These are phyloP conservation scores for Reticulitermes lucifugus DNA, from an alignment of 2,888 invertebrate species.

Conservation along the genomic window DNA sequence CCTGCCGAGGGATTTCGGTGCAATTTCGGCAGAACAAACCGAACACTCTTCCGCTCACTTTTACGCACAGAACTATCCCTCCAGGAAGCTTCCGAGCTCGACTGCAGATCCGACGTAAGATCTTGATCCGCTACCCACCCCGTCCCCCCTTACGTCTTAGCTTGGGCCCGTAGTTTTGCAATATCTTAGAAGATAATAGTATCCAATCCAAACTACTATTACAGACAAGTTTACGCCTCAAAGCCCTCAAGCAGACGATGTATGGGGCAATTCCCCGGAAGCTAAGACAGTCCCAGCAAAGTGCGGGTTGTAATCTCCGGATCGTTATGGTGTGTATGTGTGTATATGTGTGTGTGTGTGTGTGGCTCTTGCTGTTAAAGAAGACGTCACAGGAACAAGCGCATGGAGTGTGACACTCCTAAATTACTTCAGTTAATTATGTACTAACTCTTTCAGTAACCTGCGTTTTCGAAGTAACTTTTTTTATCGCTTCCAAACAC, in stretches of 20 bases:
- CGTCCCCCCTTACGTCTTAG: not conserved
- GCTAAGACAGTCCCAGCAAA: not conserved
- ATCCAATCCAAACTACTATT: conserved; percentile 34
- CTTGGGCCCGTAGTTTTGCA: conserved; percentile 32
- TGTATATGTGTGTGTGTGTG: not conserved
- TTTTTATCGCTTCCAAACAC: not conserved
- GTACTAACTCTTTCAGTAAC: not conserved
- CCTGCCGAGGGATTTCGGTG: not conserved
- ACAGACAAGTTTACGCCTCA: conserved; percentile 39
- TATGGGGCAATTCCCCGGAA: conserved; percentile 28
- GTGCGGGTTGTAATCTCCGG: conserved; percentile 20
- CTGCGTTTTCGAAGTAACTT: not conserved
- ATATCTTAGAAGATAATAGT: conserved; percentile 40
- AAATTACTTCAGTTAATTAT: conserved; percentile 28
- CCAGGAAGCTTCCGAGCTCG: not conserved
- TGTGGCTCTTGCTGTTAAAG: not conserved
- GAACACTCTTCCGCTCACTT: conserved; percentile 1
- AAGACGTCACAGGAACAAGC: not conserved
- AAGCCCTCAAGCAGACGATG: conserved; percentile 30
- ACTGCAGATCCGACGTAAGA: conserved; percentile 37
- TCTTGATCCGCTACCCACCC: conserved; percentile 40
- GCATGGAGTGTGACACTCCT: not conserved
- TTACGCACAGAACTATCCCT: not conserved
- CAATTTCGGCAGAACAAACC: conserved; percentile 9
- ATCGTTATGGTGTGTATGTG: no score